Conservation (phyloP, 1,140 invertebrate genomes). For the Psix sp. region DNA sequence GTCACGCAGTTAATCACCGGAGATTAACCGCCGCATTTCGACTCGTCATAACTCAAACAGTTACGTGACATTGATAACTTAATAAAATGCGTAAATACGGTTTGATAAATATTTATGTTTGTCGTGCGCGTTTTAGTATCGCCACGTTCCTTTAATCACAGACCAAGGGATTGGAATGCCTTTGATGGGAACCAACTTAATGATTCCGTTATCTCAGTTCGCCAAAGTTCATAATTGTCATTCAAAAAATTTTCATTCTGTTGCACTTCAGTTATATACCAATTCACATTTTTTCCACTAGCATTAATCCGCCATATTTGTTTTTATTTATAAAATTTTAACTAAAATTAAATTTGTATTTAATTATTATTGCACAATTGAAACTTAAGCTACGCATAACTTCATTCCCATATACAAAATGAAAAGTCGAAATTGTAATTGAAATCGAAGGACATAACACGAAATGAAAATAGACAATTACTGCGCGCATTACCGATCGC, state of each 20-base stretch:
- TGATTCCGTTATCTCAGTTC: neutral
- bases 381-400: too few relatives aligned
- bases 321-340: too few relatives aligned
- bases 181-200: neutral
- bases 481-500: conserved; percentile 47
- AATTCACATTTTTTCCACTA: too few relatives aligned
- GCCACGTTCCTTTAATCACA: conserved; percentile 26
- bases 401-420: too few relatives aligned
- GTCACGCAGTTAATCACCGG: conserved; percentile 35
- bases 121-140: conserved; percentile 20
- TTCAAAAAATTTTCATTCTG: neutral
- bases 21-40: conserved; percentile 39
- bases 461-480: conserved; percentile 46
- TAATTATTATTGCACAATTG: too few relatives aligned
- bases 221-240: too few relatives aligned
- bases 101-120: conserved; percentile 51
- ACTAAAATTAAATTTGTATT: too few relatives aligned
- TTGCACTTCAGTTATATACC: neutral
- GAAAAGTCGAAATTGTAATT: conserved; percentile 53
- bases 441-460: conserved; percentile 56
- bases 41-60: conserved; percentile 38
- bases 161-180: too few relatives aligned
- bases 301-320: too few relatives aligned
- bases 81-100: conserved; percentile 39
- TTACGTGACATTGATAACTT: conserved; percentile 50